phyloP scores from a whole-genome alignment of 2,888 invertebrate species.

The Poecilus cupreus region DNA sequence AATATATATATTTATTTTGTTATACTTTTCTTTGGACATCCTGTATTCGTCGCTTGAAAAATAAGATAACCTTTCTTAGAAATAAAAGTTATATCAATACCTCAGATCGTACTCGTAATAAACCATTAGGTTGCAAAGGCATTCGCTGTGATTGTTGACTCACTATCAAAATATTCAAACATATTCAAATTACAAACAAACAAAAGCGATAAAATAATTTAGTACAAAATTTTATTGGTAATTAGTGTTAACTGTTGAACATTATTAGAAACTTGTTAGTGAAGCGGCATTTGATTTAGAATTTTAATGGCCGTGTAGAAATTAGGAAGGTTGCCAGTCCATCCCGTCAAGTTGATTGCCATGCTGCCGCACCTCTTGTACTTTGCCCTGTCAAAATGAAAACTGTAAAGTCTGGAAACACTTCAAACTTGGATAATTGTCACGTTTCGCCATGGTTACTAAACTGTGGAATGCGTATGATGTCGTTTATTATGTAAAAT shows the following conservation, averaged over 20 bases:
- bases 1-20: no score
- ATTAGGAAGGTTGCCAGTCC: constrained; percentile 43
- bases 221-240: constrained; percentile 5
- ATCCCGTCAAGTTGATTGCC: background rate
- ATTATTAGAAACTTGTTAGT: constrained; percentile 33
- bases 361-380: background rate
- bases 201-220: background rate
- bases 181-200: background rate
- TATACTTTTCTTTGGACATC: no score
- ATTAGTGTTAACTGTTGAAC: constrained; percentile 12
- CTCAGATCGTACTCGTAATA: no score
- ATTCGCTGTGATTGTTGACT: no score
- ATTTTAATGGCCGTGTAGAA: constrained; percentile 47
- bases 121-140: no score
- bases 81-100: no score
- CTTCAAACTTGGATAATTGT: background rate
- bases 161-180: no score
- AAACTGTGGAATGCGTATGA: background rate
- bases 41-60: no score
- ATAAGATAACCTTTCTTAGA: no score
- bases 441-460: constrained; percentile 12
- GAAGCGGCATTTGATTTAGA: background rate
- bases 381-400: background rate
- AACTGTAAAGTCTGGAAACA: background rate
- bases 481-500: no score